Percentiles rank a stretch among this genome's conserved stretches.
These are phyloP conservation scores for Elymnias hypermnestra DNA, from an alignment of 1,140 invertebrate genomes.

Conservation along the genomic window DNA sequence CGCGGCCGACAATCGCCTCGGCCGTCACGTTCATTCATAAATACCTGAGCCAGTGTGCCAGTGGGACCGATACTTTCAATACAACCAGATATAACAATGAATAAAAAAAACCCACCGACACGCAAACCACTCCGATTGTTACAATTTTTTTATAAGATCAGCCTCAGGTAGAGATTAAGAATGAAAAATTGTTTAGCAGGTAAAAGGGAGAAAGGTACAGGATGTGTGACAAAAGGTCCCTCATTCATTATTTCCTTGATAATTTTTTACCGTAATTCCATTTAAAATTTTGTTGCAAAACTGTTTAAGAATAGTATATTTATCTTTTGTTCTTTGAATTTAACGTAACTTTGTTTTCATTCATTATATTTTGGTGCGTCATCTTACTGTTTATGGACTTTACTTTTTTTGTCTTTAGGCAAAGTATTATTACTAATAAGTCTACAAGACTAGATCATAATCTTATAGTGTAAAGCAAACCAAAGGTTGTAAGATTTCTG, in stretches of 20 bases:
- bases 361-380: too few species aligned
- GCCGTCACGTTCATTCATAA: conserved; percentile 73
- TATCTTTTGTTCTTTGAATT: background rate
- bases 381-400: too few species aligned
- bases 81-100: conserved; percentile 49
- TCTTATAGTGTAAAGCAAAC: too few species aligned
- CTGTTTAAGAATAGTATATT: background rate
- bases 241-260: conserved; percentile 54
- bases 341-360: too few species aligned
- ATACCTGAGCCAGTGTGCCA: conserved; percentile 50
- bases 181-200: conserved; percentile 45
- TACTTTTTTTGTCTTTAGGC: too few species aligned
- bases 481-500: too few species aligned
- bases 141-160: conserved; percentile 55
- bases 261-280: conserved; percentile 7
- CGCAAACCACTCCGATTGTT: conserved; percentile 54
- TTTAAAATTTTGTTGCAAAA: background rate
- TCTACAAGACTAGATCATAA: too few species aligned
- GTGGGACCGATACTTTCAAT: conserved; percentile 44
- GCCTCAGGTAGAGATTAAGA: conserved; percentile 51
- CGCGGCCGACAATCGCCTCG: conserved; percentile 49
- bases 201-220: conserved; percentile 53
- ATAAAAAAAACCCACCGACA: conserved; percentile 30
- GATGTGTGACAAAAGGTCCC: conserved; percentile 41
- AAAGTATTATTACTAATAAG: too few species aligned